Conservation (phyloP, 2,113 vertebrate species). For the Dicaeum eximium region DNA sequence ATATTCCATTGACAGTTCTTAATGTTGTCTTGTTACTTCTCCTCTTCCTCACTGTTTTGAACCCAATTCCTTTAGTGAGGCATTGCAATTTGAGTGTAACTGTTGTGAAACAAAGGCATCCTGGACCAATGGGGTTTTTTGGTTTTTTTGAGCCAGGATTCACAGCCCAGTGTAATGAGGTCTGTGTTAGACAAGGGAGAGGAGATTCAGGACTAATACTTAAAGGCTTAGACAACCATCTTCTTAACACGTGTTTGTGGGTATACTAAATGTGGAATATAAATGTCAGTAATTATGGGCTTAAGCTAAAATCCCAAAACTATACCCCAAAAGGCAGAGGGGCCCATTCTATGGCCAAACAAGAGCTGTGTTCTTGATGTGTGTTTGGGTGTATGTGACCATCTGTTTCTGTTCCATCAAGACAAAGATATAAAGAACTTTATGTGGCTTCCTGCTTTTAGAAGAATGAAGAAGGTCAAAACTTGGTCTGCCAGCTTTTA, state of each 20-base stretch:
- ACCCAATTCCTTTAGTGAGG: not conserved
- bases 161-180: not conserved
- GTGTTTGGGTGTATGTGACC: not conserved
- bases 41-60: not conserved
- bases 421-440: not conserved
- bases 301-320: not conserved
- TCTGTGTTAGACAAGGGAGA: not conserved
- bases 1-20: not conserved
- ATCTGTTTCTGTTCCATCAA: not conserved
- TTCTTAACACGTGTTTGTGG: not conserved
- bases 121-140: not conserved
- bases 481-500: not conserved
- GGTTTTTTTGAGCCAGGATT: not conserved
- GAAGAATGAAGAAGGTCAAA: not conserved
- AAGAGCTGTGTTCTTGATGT: not conserved
- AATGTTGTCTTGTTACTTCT: not conserved
- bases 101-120: not conserved
- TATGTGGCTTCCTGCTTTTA: not conserved
- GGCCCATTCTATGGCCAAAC: not conserved
- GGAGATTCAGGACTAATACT: not conserved
- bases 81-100: not conserved
- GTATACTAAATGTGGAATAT: not conserved
- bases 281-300: not conserved
- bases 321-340: not conserved
- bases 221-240: not conserved